Evolutionary conservation across 1,140 invertebrate species (phyloP).

Genomic region (Anagrus nilaparvatae): DNA sequence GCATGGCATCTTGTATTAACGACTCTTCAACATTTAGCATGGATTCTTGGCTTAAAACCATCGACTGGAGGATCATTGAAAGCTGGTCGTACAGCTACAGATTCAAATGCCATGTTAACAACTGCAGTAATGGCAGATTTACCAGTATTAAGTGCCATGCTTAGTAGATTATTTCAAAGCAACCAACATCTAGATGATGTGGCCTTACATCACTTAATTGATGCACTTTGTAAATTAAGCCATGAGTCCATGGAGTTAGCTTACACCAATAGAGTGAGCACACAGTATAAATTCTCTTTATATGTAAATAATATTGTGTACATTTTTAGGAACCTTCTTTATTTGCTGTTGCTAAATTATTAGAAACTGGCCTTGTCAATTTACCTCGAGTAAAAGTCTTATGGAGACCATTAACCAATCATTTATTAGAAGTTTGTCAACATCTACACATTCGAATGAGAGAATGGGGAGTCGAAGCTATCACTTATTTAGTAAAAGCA

Average conservation of each 20-base stretch:
- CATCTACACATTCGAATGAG: constrained; percentile 92
- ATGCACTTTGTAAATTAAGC: constrained; percentile 91
- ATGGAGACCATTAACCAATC: constrained; percentile 94
- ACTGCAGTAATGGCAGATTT: constrained; percentile 93
- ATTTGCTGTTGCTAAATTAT: constrained; percentile 93
- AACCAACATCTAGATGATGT: constrained; percentile 91
- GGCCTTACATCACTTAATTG: constrained; percentile 90
- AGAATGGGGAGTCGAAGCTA: constrained; percentile 94
- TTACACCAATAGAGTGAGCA: constrained; percentile 77
- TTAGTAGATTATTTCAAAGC: constrained; percentile 88
- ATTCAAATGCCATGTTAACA: constrained; percentile 86
- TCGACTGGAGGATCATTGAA: constrained; percentile 86
- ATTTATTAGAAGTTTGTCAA: constrained; percentile 90
- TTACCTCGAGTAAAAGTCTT: constrained; percentile 86
- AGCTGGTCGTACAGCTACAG: constrained; percentile 58
- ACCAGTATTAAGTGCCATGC: constrained; percentile 84
- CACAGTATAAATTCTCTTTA: constrained; percentile 6
- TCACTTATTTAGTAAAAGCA: constrained; percentile 88
- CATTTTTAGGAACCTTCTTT: constrained; percentile 77
- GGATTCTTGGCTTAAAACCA: constrained; percentile 94
- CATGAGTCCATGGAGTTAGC: constrained; percentile 96
- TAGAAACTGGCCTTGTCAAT: constrained; percentile 94
- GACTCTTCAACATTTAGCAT: constrained; percentile 91
- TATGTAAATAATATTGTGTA: background rate
- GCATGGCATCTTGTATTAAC: constrained; percentile 94